Percentiles rank a stretch among this genome's conserved stretches.
These are phyloP conservation scores for Malachius bipustulatus DNA, from an alignment of 2,888 invertebrate species.

Conservation along the genomic window DNA sequence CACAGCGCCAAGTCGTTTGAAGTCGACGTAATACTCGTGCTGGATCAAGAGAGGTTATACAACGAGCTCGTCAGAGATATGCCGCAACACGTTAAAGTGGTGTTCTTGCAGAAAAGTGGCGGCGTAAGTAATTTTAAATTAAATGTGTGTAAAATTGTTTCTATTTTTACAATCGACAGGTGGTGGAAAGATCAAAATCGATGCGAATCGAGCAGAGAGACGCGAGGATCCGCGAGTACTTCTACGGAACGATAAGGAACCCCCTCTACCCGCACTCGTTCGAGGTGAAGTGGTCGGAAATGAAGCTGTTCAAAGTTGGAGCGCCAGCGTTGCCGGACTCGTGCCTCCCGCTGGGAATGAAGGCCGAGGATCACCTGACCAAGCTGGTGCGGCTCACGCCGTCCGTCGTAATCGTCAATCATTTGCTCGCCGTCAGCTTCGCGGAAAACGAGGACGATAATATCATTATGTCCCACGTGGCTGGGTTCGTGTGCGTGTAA, in stretches of 20 bases:
- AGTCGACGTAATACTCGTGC: conserved; percentile 87
- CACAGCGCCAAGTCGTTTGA: conserved; percentile 89
- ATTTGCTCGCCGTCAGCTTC: conserved; percentile 80
- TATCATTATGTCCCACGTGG: conserved; percentile 74
- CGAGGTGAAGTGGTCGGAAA: conserved; percentile 81
- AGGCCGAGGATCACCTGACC: conserved; percentile 78
- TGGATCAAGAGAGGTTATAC: conserved; percentile 93
- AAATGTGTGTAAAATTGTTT: too few species aligned
- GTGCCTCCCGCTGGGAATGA: conserved; percentile 95
- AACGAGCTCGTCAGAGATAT: conserved; percentile 89
- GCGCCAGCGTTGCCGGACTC: conserved; percentile 89
- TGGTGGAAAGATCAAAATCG: conserved; percentile 71
- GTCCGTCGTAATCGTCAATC: conserved; percentile 67
- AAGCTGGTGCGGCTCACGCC: conserved; percentile 75
- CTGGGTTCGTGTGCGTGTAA: conserved; percentile 88
- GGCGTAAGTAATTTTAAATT: conserved; percentile 76
- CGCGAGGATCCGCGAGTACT: conserved; percentile 79
- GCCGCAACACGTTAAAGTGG: conserved; percentile 86
- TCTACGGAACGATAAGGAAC: conserved; percentile 72
- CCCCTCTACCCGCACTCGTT: conserved; percentile 84
- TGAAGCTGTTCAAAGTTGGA: conserved; percentile 88
- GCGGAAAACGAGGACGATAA: conserved; percentile 73
- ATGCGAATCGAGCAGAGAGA: conserved; percentile 67
- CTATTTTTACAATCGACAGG: too few species aligned
- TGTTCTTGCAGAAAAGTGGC: conserved; percentile 63